Percentiles rank a stretch among this genome's conserved stretches.
phyloP scores from a whole-genome alignment of 1,140 invertebrate genomes.

The Andrena cerasifolii region DNA sequence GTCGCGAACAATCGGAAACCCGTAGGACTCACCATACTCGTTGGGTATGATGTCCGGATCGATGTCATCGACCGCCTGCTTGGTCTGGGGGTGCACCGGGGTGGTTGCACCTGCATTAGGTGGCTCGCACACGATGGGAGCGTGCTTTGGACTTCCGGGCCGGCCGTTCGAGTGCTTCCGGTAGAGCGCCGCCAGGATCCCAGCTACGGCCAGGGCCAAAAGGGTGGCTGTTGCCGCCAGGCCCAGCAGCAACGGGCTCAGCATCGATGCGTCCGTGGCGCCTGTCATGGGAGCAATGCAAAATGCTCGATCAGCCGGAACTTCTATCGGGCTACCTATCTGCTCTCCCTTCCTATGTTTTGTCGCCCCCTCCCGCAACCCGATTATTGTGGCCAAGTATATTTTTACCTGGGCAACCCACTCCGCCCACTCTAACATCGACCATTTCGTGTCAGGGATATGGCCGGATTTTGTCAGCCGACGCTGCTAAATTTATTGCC shows the following conservation, averaged over 20 bases:
- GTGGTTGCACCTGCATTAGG: slow-evolving; percentile 82
- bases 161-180: slow-evolving; percentile 83
- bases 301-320: slow-evolving; percentile 68
- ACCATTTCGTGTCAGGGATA: too few species aligned
- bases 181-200: slow-evolving; percentile 87
- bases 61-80: slow-evolving; percentile 83
- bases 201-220: slow-evolving; percentile 87
- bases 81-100: slow-evolving; percentile 75
- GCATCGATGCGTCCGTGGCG: slow-evolving; percentile 77
- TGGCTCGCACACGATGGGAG: slow-evolving; percentile 84
- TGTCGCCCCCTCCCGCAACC: background rate
- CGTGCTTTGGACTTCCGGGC: slow-evolving; percentile 85
- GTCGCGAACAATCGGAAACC: slow-evolving; percentile 44
- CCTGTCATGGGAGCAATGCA: slow-evolving; percentile 65
- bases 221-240: slow-evolving; percentile 88
- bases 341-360: slow-evolving; percentile 4
- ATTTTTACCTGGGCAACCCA: background rate
- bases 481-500: slow-evolving; percentile 22
- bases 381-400: slow-evolving; percentile 36
- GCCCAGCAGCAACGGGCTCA: slow-evolving; percentile 88
- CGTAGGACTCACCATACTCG: slow-evolving; percentile 88
- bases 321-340: slow-evolving; percentile 54
- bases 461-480: slow-evolving; percentile 10
- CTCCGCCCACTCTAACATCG: background rate
- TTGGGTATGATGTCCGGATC: slow-evolving; percentile 93